Evolutionary conservation across 2,113 vertebrate species (phyloP).

Genomic region (Leucopsar rothschildi): DNA sequence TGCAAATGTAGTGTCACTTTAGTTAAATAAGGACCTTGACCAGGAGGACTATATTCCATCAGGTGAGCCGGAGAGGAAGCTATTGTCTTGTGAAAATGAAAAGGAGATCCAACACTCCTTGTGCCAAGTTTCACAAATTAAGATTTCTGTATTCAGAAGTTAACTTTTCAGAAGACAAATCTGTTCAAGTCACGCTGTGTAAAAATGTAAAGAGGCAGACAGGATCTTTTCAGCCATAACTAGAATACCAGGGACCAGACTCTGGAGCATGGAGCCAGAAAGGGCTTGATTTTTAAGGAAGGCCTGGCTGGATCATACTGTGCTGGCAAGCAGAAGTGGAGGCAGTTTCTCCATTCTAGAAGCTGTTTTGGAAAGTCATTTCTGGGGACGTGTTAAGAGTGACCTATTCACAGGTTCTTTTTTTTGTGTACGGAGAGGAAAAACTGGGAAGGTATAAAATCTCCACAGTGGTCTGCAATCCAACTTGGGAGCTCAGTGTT

Average conservation of each 20-base stretch:
- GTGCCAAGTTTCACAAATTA: slow-evolving; percentile 30
- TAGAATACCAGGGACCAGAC: slow-evolving; percentile 27
- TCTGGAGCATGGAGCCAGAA: slow-evolving; percentile 64
- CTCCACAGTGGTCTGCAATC: slow-evolving; percentile 66
- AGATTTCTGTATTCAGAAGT: slow-evolving; percentile 26
- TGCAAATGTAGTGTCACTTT: slow-evolving; percentile 32
- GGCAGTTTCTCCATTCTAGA: slow-evolving; percentile 62
- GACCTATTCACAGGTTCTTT: slow-evolving; percentile 57
- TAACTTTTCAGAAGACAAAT: slow-evolving; percentile 50
- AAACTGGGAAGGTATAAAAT: slow-evolving; percentile 59
- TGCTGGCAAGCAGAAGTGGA: not conserved
- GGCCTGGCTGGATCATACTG: not conserved
- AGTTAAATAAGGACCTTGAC: slow-evolving; percentile 41
- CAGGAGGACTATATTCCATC: slow-evolving; percentile 1
- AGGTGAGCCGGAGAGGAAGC: slow-evolving; percentile 13
- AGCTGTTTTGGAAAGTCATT: slow-evolving; percentile 47
- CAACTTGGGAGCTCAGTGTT: slow-evolving; percentile 47
- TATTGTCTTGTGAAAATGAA: slow-evolving; percentile 11
- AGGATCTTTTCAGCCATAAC: not conserved
- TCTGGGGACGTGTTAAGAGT: slow-evolving; percentile 15
- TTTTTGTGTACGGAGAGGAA: slow-evolving; percentile 30
- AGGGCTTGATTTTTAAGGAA: slow-evolving; percentile 50
- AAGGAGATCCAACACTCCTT: slow-evolving; percentile 2
- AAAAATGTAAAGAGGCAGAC: slow-evolving; percentile 45
- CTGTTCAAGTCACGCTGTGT: slow-evolving; percentile 45